Base-by-base conservation (phyloP, 2,113 vertebrate species). In the Pitta sordida region DNA sequence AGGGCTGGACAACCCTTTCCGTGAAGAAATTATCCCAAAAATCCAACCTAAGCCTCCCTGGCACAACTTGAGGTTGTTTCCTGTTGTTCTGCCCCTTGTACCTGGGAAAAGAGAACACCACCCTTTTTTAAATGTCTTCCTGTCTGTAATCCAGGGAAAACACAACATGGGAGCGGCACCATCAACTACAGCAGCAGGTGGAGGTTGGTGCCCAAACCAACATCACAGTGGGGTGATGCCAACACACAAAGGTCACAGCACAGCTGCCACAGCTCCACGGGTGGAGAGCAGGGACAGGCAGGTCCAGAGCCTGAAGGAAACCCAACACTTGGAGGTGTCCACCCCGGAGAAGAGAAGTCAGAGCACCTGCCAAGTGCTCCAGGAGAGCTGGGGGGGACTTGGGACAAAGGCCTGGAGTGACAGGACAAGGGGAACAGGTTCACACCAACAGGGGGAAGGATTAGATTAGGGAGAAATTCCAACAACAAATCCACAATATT, bases 151-250 rank as follows among this genome's bases (percentile, higher is more conserved):
- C 43, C 43, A 44, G 16, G 43, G 43, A 44, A 44, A 44, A 9
- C 8, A 14, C 19, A 23, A 52, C 0, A 10, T 3, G 11, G 36
- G 51, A 52, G 68, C 87, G 68, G 53, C 22, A 3, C 59, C 41
- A 29, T 16, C 2, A 3, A 41, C 41, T 8, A 41, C 41, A 8
- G 69, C 74, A 69, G 65, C 74, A 24, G 52, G 17, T 8, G 34
- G 30, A 74, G 24, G 34, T 5, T 13, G 37, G 32, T 2, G 4
- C 79, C 17, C 70, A 34, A 36, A 27, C 9, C 26, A 62, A 8
- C 13, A 3, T 18, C 4, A 2, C 13, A 9, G 37, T 4, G 17
- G 39, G 53, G 29, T 16, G n/a, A 39, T 0, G 41, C 76, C 70
- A 48, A 34, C 41, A 10, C 0, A 17, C 20, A 11, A 34, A 65